Base-by-base conservation (phyloP, 2,888 invertebrate species). In the Cinara cedri region DNA sequence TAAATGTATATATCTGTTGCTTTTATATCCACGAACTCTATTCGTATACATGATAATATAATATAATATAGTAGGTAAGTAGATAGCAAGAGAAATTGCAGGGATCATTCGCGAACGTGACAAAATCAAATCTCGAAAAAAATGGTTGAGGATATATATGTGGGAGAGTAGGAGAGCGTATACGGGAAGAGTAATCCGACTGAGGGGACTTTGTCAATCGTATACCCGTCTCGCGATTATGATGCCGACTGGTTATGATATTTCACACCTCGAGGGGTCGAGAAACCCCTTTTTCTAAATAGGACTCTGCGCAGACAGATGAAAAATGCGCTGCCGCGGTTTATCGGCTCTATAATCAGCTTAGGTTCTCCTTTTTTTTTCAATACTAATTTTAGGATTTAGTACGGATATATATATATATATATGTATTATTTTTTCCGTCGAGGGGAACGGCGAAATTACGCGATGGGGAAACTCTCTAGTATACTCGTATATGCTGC, bases 181-280 rank as follows among this genome's bases (percentile, higher is more conserved):
- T 2, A 8, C 9, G 57, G 11, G 57, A 16, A 49, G 26, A 19
- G 65, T 75, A 75, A 75, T 75, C 75, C 54, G 54, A 44, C 75
- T 24, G 44, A 14, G 44, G 75, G 65, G 65, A 55, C 65, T 65
- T 65, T 42, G 65, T 75, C 75, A 75, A 65, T 65, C 72, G 62
- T 51, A 72, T 72, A 72, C 62, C 72, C 46, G 19, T 8, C n/a
- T 8, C 46, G 46, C 6, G 46, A 10, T 46, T 62, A 72, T 72
- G 49, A 72, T 72, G 72, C 72, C 72, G 62, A 72, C 49, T 62
- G 72, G 72, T 72, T 72, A 72, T 72, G 62, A 75, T 76, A 66
- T 66, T 76, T 76, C 75, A 75, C 75, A 76, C 75, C 75, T 76
- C 55, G 65, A 76, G 55, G 74, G 75, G 75, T 55, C 75, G 46